These are phyloP conservation scores for Hoplodrina blanda DNA, from an alignment of 2,888 invertebrate species.

Conservation along the genomic window DNA sequence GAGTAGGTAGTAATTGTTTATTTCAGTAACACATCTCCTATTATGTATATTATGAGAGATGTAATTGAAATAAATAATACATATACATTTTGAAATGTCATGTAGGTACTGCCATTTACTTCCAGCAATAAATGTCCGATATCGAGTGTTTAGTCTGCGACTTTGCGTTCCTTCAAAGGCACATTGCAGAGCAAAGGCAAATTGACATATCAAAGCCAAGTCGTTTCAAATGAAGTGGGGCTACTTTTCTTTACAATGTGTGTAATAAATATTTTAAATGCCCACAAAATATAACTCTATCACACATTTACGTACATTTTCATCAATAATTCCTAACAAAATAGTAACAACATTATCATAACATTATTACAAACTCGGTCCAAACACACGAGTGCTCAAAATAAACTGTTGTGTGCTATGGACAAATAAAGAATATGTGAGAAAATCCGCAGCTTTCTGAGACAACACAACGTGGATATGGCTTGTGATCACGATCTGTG, in stretches of 20 bases:
- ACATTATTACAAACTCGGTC: conserved; percentile 28
- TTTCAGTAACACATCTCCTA: background rate
- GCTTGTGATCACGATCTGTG: conserved; percentile 46
- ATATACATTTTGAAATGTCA: no score
- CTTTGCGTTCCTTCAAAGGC: background rate
- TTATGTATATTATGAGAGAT: background rate
- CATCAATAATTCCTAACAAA: conserved; percentile 34
- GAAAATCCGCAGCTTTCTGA: conserved; percentile 48
- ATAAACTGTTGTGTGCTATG: conserved; percentile 31
- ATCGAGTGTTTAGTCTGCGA: conserved; percentile 31
- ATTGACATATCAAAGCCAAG: conserved; percentile 30
- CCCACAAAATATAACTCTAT: conserved; percentile 14
- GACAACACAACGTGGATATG: conserved; percentile 28
- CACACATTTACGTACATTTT: background rate
- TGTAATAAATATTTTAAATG: background rate
- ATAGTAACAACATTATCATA: conserved; percentile 39
- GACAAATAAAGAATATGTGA: conserved; percentile 46
- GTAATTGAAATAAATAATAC: no score
- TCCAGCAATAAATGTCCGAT: conserved; percentile 5
- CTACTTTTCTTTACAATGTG: background rate
- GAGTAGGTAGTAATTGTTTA: background rate
- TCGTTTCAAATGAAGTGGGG: conserved; percentile 11
- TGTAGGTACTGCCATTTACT: background rate
- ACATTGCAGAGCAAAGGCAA: background rate
- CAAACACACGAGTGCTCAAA: conserved; percentile 18